Evolutionary conservation across 1,140 invertebrate species (phyloP), one percentile per base, ranked within the genome.

Genomic region (Stegodyphus dumicola): DNA sequence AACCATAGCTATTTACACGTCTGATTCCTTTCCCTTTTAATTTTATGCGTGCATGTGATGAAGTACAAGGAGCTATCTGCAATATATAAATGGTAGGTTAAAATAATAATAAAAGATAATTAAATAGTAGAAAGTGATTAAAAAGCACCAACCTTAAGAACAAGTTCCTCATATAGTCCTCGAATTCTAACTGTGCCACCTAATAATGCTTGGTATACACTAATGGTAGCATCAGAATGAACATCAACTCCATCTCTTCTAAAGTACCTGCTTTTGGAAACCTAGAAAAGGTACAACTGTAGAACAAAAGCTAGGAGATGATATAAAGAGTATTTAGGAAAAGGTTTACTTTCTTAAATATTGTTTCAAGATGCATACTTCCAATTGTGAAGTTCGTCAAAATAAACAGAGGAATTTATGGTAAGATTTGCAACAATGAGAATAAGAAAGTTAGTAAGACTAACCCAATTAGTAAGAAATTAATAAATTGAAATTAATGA

Each of bases 131-230:
- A 10, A 15, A 60, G 5, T 60, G 15, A 15, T 10, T 10, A 66
- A n/a, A 86, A 70, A 65, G 13, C 33, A 86, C 67, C 13, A 87
- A 95, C 94, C 91, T 95, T 94, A 81, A 99, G 90, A 65, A 94
- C 95, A 85, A 97, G 94, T 90, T 98, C 96, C 91, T 99, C 97
- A 90, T 99, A 99, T 64, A 99, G 93, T 5, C 98, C 98, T 89
- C 97, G 94, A 87, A 99, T 93, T 88, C 95, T 93, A 52, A 98
- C 94, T 0, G 95, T 94, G 70, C 98, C 98, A 51, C 99, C 99
- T 5, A 99, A 92, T 7, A 98, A 90, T 0, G 98, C 97, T 92
- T 99, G 98, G 1, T 96, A 92, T 0, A 99, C 90, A 2, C 95
- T 96, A 84, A 98, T 94, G 87, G 94, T 92, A 9, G 94, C 95